Base-by-base conservation (phyloP, 2,113 vertebrate genomes). In the Pituophis catenifer region DNA sequence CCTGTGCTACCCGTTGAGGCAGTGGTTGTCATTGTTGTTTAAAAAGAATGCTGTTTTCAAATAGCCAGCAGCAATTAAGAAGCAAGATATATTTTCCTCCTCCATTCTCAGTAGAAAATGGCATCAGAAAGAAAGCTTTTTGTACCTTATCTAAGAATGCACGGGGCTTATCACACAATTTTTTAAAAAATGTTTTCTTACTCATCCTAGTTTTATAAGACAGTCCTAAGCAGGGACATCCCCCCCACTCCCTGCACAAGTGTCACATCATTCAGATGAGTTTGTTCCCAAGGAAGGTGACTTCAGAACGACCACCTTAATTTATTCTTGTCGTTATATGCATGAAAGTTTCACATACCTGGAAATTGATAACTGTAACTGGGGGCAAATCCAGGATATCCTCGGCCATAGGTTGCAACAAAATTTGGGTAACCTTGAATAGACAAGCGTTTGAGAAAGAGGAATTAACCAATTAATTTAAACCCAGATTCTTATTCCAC, bases 321-420 rank as follows among this genome's bases (percentile, higher is more conserved):
- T 5, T n/a, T 44, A 26, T 13, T 21, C 58, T 33, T 62, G 26
- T 38, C 19, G 4, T 86, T 53, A 19, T 24, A 94, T 54, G 5
- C 89, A 53, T 70, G 88, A 89, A 38, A 93, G 50, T 93, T 1
- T 91, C 95, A 98, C 99, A 92, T 98, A 99, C 99, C 99, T 97
- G 99, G 99, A 97, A 99, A 99, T 97, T 99, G 99, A 97, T 99
- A 99, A 98, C 99, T 99, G 97, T 99, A 99, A 98, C 99, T 99
- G 59, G 99, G 99, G 97, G 99, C 98, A 95, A 99, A 99, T 98
- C 99, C 99, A 92, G 99, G 99, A 96, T 99, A 99, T 98, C 99
- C 99, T 89, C 99, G 98, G 96, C 99, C 99, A 38, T 99, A 99
- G 0, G 99, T 99, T 58, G 99, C 99, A 96, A 99, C 99, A 94